Conservation (phyloP, 2,113 vertebrate species). For the Fukomys damarensis region DNA sequence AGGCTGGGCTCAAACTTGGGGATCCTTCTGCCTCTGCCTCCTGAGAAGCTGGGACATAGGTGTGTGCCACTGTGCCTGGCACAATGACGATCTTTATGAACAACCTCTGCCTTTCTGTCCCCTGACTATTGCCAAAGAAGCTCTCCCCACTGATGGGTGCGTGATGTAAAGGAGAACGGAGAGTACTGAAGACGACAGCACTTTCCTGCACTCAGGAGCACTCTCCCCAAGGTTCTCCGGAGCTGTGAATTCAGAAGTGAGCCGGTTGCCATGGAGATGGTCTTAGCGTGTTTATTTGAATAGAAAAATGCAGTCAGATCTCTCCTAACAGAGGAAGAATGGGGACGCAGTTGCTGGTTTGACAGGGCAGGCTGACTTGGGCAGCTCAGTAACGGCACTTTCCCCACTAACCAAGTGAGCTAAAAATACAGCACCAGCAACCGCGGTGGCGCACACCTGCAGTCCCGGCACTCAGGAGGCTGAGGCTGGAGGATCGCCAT, state of each 20-base stretch:
- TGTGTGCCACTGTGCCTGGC: not conserved
- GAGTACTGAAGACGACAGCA: not conserved
- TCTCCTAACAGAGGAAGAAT: not conserved
- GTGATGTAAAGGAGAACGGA: not conserved
- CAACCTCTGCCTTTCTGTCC: not conserved
- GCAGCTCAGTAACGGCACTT: not conserved
- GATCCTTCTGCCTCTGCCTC: not conserved
- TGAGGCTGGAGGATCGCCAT: no score
- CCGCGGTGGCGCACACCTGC: no score
- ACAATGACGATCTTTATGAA: not conserved
- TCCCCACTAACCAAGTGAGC: constrained; percentile 33
- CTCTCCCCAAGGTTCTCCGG: not conserved
- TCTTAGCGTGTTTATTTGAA: constrained; percentile 60
- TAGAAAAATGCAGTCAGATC: constrained; percentile 47
- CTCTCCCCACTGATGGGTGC: not conserved
- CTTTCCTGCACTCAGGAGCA: constrained; percentile 20
- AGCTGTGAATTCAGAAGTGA: constrained; percentile 34
- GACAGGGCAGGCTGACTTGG: constrained; percentile 31
- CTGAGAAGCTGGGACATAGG: not conserved
- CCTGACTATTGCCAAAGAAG: not conserved
- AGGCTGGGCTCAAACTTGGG: not conserved
- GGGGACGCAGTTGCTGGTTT: constrained; percentile 7
- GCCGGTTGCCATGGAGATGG: constrained; percentile 59
- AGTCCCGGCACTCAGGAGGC: no score
- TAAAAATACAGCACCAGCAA: constrained; percentile 16